These are phyloP conservation scores for Sminthopsis crassicaudata DNA, from an alignment of 2,113 vertebrate species.

Conservation along the genomic window DNA sequence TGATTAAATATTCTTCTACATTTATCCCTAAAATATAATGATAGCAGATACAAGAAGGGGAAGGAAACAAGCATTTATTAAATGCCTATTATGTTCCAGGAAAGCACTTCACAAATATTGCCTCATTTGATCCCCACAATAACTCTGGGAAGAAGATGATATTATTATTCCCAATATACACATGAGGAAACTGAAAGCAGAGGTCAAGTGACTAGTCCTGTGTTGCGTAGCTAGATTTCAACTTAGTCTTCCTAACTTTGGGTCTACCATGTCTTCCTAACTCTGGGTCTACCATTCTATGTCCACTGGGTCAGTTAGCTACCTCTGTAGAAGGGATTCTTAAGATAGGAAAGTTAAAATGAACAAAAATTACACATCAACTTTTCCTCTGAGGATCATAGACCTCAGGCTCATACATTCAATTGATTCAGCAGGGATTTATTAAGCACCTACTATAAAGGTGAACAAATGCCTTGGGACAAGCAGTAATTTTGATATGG, in stretches of 20 bases:
- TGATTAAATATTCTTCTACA: conserved; percentile 33
- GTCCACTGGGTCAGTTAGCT: background rate
- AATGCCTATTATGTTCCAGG: background rate
- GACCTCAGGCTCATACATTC: background rate
- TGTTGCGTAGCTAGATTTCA: background rate
- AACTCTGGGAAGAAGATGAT: background rate
- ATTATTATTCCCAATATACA: background rate
- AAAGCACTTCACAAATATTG: background rate
- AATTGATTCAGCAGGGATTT: background rate
- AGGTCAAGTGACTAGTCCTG: background rate
- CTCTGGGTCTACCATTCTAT: background rate
- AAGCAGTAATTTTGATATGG: background rate
- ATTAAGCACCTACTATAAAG: background rate
- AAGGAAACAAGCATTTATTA: background rate
- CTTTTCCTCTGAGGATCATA: background rate
- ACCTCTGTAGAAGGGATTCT: background rate
- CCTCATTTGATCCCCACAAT: background rate
- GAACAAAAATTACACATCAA: background rate
- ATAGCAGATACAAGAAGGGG: background rate
- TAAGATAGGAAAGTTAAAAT: conserved; percentile 35
- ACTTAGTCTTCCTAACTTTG: background rate
- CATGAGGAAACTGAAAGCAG: background rate
- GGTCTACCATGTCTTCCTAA: background rate
- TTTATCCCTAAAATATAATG: background rate
- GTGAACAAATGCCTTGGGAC: background rate